These are phyloP conservation scores for Philopotamus ludificatus DNA, from an alignment of 1,140 invertebrate species.

Conservation along the genomic window DNA sequence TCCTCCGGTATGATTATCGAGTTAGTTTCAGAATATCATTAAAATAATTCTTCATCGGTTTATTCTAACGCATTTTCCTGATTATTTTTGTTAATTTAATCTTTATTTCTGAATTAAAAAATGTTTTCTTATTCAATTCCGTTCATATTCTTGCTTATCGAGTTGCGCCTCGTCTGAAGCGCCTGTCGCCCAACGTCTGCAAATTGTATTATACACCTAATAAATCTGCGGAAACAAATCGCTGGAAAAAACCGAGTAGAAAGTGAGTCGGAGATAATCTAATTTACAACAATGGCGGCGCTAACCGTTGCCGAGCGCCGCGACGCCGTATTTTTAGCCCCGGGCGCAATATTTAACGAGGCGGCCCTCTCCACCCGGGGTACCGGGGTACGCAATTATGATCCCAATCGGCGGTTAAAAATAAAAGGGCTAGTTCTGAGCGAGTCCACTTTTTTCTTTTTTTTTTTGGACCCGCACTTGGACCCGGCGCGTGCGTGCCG, in stretches of 20 bases:
- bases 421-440: slow-evolving; percentile 12
- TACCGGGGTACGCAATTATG: slow-evolving; percentile 20
- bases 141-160: slow-evolving; percentile 1
- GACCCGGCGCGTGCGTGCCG: neutral
- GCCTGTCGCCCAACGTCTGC: neutral
- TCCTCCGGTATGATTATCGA: no score
- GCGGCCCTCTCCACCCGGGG: slow-evolving; percentile 9
- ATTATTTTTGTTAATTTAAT: no score
- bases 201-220: neutral
- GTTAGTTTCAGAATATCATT: no score
- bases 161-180: neutral
- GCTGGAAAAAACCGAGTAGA: neutral
- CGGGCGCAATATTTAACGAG: slow-evolving; percentile 5
- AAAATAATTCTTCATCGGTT: no score
- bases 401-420: slow-evolving; percentile 29
- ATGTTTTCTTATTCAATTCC: no score
- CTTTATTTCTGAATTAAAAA: no score
- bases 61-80: no score
- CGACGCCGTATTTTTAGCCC: slow-evolving; percentile 21
- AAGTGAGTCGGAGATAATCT: slow-evolving; percentile 17
- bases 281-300: slow-evolving; percentile 12
- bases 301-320: neutral
- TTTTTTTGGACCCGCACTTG: no score
- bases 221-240: slow-evolving; percentile 8
- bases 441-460: neutral